These are phyloP conservation scores for Hybognathus amarus DNA, from an alignment of 2,797 vertebrate genomes.

Conservation along the genomic window DNA sequence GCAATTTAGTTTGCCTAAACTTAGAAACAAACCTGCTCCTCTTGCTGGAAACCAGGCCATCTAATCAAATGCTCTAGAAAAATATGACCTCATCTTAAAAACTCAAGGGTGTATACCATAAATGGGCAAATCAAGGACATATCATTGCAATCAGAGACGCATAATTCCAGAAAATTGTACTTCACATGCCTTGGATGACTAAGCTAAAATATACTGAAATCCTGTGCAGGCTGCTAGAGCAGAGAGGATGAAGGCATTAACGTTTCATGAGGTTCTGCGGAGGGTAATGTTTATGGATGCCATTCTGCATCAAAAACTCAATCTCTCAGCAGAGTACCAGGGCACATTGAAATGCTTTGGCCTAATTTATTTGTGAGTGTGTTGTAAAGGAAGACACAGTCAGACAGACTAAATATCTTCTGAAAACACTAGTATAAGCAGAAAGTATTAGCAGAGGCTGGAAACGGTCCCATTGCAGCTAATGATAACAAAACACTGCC, in stretches of 20 bases:
- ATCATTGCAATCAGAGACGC: conserved; percentile 39
- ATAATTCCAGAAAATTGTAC: conserved; percentile 35
- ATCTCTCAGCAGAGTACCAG: conserved; percentile 64
- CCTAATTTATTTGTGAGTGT: conserved; percentile 48
- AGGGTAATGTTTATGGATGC: conserved; percentile 59
- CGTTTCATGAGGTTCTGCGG: conserved; percentile 66
- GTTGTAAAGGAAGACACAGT: conserved; percentile 5
- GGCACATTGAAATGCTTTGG: conserved; percentile 63
- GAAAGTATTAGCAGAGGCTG: conserved; percentile 11
- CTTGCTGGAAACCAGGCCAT: conserved; percentile 69
- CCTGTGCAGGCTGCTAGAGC: conserved; percentile 43
- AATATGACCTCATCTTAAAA: conserved; percentile 76
- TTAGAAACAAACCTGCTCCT: conserved; percentile 57
- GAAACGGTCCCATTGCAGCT: not conserved
- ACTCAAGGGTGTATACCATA: conserved; percentile 68
- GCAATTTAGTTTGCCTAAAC: conserved; percentile 6
- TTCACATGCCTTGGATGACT: conserved; percentile 45
- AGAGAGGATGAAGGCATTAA: conserved; percentile 53
- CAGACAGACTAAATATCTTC: not conserved
- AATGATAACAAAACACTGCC: not conserved
- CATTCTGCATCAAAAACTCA: conserved; percentile 71
- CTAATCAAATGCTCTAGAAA: conserved; percentile 73
- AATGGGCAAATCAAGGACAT: conserved; percentile 67
- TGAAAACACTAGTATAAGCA: not conserved
- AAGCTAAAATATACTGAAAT: conserved; percentile 38